Evolutionary conservation across 2,797 vertebrate genomes (phyloP).

Genomic region (Peromyscus eremicus): DNA sequence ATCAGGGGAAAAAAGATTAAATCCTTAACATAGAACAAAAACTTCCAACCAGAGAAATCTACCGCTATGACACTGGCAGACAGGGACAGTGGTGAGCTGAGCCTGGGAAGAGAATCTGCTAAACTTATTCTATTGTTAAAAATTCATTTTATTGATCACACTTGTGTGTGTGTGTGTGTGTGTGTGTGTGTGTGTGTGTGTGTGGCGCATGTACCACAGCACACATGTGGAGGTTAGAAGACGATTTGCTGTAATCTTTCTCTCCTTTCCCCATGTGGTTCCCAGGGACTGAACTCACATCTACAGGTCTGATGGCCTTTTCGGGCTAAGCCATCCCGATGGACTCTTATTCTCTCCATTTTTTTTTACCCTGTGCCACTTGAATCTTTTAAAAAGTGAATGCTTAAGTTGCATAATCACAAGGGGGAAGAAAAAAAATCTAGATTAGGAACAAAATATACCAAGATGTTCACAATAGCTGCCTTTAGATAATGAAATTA

Average conservation of each 20-base stretch:
- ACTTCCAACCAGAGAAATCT: conserved; percentile 21
- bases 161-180: not conserved
- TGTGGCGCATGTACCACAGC: not conserved
- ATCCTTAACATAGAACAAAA: conserved; percentile 43
- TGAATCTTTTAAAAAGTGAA: conserved; percentile 61
- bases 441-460: conserved; percentile 64
- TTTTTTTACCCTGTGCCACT: not conserved
- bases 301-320: not conserved
- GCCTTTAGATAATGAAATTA: conserved; percentile 65
- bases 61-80: not conserved
- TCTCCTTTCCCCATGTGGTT: not conserved
- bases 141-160: not conserved
- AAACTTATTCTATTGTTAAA: not conserved
- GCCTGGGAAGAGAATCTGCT: not conserved
- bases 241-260: not conserved
- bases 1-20: not conserved
- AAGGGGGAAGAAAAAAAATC: not conserved
- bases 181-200: not conserved
- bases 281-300: not conserved
- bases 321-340: not conserved
- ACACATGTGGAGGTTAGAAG: not conserved
- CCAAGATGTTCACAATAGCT: conserved; percentile 64
- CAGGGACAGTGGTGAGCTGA: not conserved
- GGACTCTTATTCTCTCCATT: not conserved
- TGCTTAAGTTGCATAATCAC: conserved; percentile 61